These are phyloP conservation scores for Rhamphomyia laevipes DNA, from an alignment of 2,888 invertebrate species.

Conservation along the genomic window DNA sequence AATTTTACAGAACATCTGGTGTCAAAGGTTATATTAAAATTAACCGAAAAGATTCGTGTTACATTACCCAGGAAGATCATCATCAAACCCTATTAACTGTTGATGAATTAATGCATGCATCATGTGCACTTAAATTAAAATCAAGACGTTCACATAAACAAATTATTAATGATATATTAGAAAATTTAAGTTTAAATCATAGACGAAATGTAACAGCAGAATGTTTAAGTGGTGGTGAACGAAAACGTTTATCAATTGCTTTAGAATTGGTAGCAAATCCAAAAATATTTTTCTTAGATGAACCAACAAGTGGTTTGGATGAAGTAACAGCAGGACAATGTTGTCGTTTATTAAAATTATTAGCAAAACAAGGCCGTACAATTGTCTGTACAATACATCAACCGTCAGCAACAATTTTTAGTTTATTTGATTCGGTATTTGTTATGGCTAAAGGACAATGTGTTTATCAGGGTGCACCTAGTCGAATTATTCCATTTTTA, in stretches of 20 bases:
- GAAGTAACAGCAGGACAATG: conserved; percentile 53
- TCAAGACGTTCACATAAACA: conserved; percentile 21
- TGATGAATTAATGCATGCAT: conserved; percentile 64
- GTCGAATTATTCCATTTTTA: conserved; percentile 48
- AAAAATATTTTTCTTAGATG: conserved; percentile 71
- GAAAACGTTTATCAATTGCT: conserved; percentile 68
- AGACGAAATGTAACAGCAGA: conserved; percentile 35
- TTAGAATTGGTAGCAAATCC: conserved; percentile 75
- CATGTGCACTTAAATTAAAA: conserved; percentile 60
- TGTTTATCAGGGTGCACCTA: conserved; percentile 52
- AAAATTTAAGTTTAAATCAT: conserved; percentile 32
- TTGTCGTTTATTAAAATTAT: conserved; percentile 43
- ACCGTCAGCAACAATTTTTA: conserved; percentile 52
- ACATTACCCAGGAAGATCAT: conserved; percentile 69
- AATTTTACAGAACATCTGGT: conserved; percentile 44
- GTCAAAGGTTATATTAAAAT: conserved; percentile 56
- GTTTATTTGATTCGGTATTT: conserved; percentile 52
- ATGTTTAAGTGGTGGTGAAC: conserved; percentile 64
- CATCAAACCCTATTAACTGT: conserved; percentile 63
- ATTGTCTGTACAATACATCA: conserved; percentile 62
- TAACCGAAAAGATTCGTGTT: conserved; percentile 66
- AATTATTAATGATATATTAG: conserved; percentile 30
- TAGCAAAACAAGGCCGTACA: conserved; percentile 52
- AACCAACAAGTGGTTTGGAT: conserved; percentile 64
- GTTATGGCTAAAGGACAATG: conserved; percentile 52